phyloP scores from a whole-genome alignment of 2,113 vertebrate genomes.

The Panurus biarmicus region DNA sequence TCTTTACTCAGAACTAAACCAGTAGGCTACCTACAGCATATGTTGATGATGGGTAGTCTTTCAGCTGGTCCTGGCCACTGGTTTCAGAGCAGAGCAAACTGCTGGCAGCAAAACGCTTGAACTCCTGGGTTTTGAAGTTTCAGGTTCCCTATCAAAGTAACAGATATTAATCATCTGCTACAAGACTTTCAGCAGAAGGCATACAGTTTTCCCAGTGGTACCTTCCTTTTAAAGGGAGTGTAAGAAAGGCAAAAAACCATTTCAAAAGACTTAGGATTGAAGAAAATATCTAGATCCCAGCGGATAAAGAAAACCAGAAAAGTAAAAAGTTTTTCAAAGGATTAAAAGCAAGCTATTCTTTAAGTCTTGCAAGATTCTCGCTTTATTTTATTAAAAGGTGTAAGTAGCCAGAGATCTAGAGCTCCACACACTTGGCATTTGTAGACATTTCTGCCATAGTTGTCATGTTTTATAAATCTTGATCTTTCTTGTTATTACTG shows the following conservation, averaged over 20 bases:
- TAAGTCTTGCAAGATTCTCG: neutral
- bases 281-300: neutral
- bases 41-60: neutral
- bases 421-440: neutral
- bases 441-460: neutral
- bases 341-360: neutral
- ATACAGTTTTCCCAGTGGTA: constrained; percentile 31
- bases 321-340: neutral
- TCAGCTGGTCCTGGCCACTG: neutral
- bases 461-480: neutral
- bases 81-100: constrained; percentile 32
- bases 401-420: neutral
- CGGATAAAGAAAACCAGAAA: neutral
- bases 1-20: constrained; percentile 5
- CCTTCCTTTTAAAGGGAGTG: neutral
- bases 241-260: neutral
- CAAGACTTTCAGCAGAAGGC: neutral
- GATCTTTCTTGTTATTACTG: neutral
- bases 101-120: constrained; percentile 46
- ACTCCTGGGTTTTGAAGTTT: constrained; percentile 35
- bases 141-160: constrained; percentile 30
- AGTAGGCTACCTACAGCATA: neutral
- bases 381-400: neutral
- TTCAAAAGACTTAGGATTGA: neutral
- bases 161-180: constrained; percentile 37